Conservation (phyloP, 2,113 vertebrate species). For the Mormyrus lacerda region DNA sequence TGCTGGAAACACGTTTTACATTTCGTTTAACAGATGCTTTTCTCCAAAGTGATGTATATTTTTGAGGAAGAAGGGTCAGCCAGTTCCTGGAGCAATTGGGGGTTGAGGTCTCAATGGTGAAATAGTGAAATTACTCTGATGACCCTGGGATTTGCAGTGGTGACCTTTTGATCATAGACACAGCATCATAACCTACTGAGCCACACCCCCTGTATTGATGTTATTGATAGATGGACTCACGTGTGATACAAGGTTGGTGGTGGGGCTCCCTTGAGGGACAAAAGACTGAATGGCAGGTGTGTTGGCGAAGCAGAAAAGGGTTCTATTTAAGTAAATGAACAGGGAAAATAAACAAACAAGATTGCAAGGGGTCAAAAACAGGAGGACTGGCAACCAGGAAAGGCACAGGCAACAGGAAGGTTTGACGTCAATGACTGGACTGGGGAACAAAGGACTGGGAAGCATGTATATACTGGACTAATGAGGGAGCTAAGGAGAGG, state of each 20-base stretch:
- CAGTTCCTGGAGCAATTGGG: not conserved
- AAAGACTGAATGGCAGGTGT: not conserved
- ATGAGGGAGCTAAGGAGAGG: not conserved
- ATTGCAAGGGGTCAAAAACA: not conserved
- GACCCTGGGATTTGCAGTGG: not conserved
- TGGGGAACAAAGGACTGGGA: not conserved
- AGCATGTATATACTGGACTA: not conserved
- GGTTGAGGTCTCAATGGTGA: not conserved
- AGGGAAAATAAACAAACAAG: not conserved
- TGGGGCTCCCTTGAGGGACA: not conserved
- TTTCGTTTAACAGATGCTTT: not conserved
- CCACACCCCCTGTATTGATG: not conserved
- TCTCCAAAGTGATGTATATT: not conserved
- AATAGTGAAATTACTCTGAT: not conserved
- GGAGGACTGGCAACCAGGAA: not conserved
- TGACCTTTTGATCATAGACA: not conserved
- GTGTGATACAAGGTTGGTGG: not conserved
- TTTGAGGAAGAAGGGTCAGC: not conserved
- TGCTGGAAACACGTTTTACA: not conserved
- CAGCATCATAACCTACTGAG: not conserved
- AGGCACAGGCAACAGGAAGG: not conserved
- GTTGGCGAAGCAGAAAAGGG: not conserved
- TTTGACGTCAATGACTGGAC: not conserved
- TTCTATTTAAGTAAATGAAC: not conserved
- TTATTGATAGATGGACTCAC: not conserved